Evolutionary conservation across 2,888 invertebrate species (phyloP).

Genomic region (Megamerina dolium): DNA sequence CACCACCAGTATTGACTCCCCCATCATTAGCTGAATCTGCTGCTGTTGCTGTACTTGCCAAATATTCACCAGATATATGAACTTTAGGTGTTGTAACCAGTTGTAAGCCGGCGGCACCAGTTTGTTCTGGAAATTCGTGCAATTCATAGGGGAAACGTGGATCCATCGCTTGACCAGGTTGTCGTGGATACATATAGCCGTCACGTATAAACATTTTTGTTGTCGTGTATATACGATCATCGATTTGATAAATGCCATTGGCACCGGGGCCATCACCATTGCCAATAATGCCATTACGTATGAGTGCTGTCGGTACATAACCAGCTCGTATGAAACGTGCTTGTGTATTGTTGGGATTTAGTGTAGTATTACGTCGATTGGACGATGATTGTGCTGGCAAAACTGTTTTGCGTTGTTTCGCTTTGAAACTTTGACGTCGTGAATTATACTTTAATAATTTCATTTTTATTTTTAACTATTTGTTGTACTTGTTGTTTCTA

Average conservation of each 20-base stretch:
- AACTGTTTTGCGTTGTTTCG: slow-evolving; percentile 33
- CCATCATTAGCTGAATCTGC: slow-evolving; percentile 4
- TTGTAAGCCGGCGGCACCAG: slow-evolving; percentile 41
- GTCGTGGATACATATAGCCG: slow-evolving; percentile 46
- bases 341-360: slow-evolving; percentile 25
- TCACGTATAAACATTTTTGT: slow-evolving; percentile 45
- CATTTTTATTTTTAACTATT: no score
- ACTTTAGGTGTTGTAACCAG: slow-evolving; percentile 41
- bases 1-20: slow-evolving; percentile 16
- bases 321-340: slow-evolving; percentile 24
- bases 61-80: slow-evolving; percentile 45
- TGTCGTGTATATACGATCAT: slow-evolving; percentile 45
- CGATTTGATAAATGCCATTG: slow-evolving; percentile 41
- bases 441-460: slow-evolving; percentile 41
- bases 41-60: slow-evolving; percentile 27
- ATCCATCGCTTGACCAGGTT: slow-evolving; percentile 44
- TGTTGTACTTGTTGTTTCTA: no score
- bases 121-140: slow-evolving; percentile 42
- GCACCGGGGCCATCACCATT: slow-evolving; percentile 38
- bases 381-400: slow-evolving; percentile 26
- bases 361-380: slow-evolving; percentile 4
- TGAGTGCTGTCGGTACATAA: slow-evolving; percentile 34
- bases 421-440: slow-evolving; percentile 44
- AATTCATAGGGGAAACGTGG: slow-evolving; percentile 44
- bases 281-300: slow-evolving; percentile 43